A percentile compares a stretch with the other conserved stretches of the same genome.
Evolutionary conservation across 2,113 vertebrate species (phyloP).

Genomic region (Corythoichthys intestinalis): DNA sequence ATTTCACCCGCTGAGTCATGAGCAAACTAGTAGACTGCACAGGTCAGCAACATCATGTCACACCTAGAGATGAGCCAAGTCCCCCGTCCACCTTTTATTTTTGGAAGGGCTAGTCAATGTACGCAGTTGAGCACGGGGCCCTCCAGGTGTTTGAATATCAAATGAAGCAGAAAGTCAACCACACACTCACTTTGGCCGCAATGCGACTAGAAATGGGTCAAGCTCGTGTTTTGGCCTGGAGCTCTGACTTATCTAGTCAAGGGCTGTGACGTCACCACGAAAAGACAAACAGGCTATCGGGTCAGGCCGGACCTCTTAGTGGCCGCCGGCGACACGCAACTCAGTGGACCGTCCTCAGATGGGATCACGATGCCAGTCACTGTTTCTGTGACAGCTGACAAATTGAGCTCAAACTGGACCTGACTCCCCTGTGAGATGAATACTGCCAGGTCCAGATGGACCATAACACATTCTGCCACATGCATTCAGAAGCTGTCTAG

Average conservation of each 20-base stretch:
- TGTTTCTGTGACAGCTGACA: constrained; percentile 36
- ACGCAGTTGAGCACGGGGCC: constrained; percentile 24
- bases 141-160: constrained; percentile 43
- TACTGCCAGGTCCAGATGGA: not conserved
- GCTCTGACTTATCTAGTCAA: constrained; percentile 24
- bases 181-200: constrained; percentile 21
- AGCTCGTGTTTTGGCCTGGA: constrained; percentile 36
- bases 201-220: constrained; percentile 43
- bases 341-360: constrained; percentile 13
- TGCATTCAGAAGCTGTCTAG: not conserved
- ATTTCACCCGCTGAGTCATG: not conserved
- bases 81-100: not conserved
- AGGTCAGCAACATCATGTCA: constrained; percentile 1
- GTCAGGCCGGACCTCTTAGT: constrained; percentile 6
- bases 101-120: constrained; percentile 4
- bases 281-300: constrained; percentile 30
- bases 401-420: constrained; percentile 26
- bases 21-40: not conserved
- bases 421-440: constrained; percentile 17
- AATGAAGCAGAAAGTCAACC: constrained; percentile 35
- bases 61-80: constrained; percentile 2
- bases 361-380: constrained; percentile 7
- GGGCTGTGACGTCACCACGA: constrained; percentile 31
- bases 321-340: constrained; percentile 22
- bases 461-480: no score